These are phyloP conservation scores for Wasmannia auropunctata DNA, from an alignment of 1,140 invertebrate species.

Conservation along the genomic window DNA sequence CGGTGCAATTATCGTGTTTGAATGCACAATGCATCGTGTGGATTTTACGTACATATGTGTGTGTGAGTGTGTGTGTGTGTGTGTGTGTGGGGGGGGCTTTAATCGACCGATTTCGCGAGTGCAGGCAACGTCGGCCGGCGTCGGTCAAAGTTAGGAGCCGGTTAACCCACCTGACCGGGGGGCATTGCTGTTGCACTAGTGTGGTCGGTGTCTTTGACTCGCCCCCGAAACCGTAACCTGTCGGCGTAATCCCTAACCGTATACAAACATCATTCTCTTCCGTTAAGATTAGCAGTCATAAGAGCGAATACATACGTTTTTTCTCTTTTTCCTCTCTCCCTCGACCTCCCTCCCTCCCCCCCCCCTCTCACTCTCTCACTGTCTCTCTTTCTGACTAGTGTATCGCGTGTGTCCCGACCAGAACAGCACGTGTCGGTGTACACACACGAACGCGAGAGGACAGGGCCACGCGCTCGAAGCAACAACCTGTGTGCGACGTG, in stretches of 20 bases:
- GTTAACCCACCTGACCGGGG: conserved; percentile 56
- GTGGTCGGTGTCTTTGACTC: conserved; percentile 52
- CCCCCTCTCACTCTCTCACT: not conserved
- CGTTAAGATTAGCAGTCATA: conserved; percentile 47
- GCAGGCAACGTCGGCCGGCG: not conserved
- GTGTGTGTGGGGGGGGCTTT: conserved; percentile 45
- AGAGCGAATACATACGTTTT: not conserved
- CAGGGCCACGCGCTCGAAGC: conserved; percentile 19
- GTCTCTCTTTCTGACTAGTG: not conserved
- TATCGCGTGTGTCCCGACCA: not conserved
- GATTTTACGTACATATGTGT: not conserved
- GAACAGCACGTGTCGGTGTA: not conserved
- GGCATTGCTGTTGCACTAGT: conserved; percentile 38
- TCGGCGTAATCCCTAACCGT: not conserved
- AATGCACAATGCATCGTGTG: conserved; percentile 4
- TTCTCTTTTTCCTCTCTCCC: not conserved
- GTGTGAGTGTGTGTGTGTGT: too few species aligned
- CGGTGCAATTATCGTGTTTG: conserved; percentile 17
- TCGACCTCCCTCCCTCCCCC: not conserved
- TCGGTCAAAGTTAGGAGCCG: conserved; percentile 60
- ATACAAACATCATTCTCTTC: conserved; percentile 27
- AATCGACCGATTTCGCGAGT: conserved; percentile 55
- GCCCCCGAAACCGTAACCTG: conserved; percentile 18
- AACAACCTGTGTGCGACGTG: conserved; percentile 40
- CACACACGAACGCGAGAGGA: not conserved